Evolutionary conservation across 2,888 invertebrate genomes (phyloP), one percentile per base, ranked within the genome.

Genomic region (Lasius fuliginosus): DNA sequence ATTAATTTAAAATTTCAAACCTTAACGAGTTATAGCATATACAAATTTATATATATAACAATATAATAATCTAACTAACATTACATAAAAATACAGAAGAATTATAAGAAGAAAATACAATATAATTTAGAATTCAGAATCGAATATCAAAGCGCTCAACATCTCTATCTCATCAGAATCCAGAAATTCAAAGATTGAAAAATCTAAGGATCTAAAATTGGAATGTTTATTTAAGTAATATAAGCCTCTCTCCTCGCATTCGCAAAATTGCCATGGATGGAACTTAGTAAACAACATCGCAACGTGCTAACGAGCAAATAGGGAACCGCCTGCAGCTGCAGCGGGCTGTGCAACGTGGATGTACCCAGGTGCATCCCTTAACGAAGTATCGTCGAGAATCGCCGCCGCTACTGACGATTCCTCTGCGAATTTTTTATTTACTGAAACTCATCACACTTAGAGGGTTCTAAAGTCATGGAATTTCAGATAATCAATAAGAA

Each of bases 211-310:
- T 12, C 30, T 53, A 56, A 69, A 85, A 76, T 85, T 84, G 46
- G 8, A 46, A 84, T 68, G 46, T 85, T 76, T 69, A 56, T 84
- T 27, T 36, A 60, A 67, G 58, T 40, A 64, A 69, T 84, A 68
- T 56, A 46, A 56, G 53, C 64, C 68, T 58, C 56, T 83, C 40
- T 69, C 12, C 8, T 36, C 42, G 62, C 42, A 69, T 68, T 75
- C 67, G 68, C 62, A 75, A 69, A 76, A 46, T 69, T 56, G 68
- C 49, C 36, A 69, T 56, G 62, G 84, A 85, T 85, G 81, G 88
- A 88, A 79, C 79, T 79, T 73, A 73, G 79, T 79, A 79, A 79
- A 79, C 77, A 77, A 77, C 79, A 79, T 79, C 33, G 79, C 79
- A 73, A 79, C 36, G 79, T 79, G 79, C 73, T 79, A 79, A 79